These are phyloP conservation scores for Callimorpha dominula DNA, from an alignment of 2,888 invertebrate genomes.

Conservation along the genomic window DNA sequence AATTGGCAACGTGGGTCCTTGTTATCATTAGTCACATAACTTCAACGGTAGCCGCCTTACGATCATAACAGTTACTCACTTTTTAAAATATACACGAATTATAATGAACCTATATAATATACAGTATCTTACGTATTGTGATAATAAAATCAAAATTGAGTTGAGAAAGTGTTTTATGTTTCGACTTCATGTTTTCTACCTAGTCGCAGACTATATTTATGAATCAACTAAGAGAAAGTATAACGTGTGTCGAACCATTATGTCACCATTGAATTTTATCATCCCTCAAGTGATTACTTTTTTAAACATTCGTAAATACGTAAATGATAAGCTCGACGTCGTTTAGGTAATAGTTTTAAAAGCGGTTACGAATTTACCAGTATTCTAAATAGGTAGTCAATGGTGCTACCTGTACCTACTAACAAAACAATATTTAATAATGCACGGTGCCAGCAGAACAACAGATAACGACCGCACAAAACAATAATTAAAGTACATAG, in stretches of 20 bases:
- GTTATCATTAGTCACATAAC: slow-evolving; percentile 52
- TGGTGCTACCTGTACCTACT: not conserved
- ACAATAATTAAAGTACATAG: slow-evolving; percentile 59
- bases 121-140: not conserved
- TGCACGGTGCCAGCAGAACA: not conserved
- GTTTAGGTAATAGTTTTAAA: slow-evolving; percentile 1
- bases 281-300: slow-evolving; percentile 19
- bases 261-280: slow-evolving; percentile 36
- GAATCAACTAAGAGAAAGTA: slow-evolving; percentile 54
- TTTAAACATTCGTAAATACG: not conserved
- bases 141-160: slow-evolving; percentile 37
- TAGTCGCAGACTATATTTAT: slow-evolving; percentile 34
- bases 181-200: slow-evolving; percentile 34
- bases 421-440: not conserved
- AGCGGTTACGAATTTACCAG: not conserved
- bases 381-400: slow-evolving; percentile 1
- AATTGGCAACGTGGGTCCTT: slow-evolving; percentile 64
- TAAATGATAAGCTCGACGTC: not conserved
- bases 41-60: slow-evolving; percentile 4
- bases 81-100: slow-evolving; percentile 3
- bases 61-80: slow-evolving; percentile 15
- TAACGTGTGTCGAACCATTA: slow-evolving; percentile 47
- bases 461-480: slow-evolving; percentile 46
- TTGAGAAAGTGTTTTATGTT: slow-evolving; percentile 51
- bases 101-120: not conserved